Base-by-base conservation (phyloP, 1,140 invertebrate species). In the Hyles vespertilio region DNA sequence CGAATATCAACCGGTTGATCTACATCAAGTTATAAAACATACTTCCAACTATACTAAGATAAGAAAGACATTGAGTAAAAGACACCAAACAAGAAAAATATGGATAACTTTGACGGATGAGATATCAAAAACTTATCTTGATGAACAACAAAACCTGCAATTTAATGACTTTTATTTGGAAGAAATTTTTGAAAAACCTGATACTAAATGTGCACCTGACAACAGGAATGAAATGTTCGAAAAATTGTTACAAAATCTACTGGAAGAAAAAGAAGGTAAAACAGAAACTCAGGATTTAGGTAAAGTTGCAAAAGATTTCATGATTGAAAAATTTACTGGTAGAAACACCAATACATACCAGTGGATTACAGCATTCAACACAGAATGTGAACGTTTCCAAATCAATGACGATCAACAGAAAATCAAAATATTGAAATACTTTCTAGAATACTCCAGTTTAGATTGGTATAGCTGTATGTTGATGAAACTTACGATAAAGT, bases 381-480 rank as follows among this genome's bases (percentile, higher is more conserved):
- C 54, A 59, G 69, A 80, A 63, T 80, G 73, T 67, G 44, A 46
- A 22, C 69, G 71, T n/a, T 80, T 69, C 55, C 48, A 69, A 34
- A 57, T 78, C 10, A 64, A 9, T 4, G 56, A 62, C 56, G 65
- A 72, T 64, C 45, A 54, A 34, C 62, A 65, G 56, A 79, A 70
- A 68, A 76, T 72, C 58, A 71, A 79, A 56, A 62, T 70, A 43
- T 61, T 76, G 36, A 62, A 63, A 61, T 58, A 69, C 51, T 78
- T 79, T 54, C 33, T 76, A 58, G 74, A 78, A 12, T 63, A 65
- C 51, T 67, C 54, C 36, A 71, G 72, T 63, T 47, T 54, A n/a
- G 66, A 81, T 65, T 81, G 78, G 72, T 76, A 72, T 53, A 59
- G 52, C 54, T 67, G 67, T 10, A 74, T 75, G 64, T 57, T 73